These are phyloP conservation scores for Halichoerus grypus DNA, from an alignment of 2,113 vertebrate genomes.

Conservation along the genomic window DNA sequence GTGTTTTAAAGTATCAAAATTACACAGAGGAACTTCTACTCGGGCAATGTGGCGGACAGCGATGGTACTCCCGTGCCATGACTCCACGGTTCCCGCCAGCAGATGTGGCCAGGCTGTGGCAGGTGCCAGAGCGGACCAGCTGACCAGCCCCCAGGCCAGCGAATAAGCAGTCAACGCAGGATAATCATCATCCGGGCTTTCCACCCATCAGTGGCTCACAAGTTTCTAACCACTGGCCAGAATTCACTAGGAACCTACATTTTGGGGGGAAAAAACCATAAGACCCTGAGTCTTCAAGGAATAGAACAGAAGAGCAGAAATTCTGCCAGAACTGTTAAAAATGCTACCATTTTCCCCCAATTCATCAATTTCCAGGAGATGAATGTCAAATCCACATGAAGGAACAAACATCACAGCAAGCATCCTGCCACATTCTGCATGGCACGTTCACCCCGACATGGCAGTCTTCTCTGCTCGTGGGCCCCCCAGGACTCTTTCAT, in stretches of 20 bases:
- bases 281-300: neutral
- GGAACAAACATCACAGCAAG: conserved; percentile 25
- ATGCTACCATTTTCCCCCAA: neutral
- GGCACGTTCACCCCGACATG: neutral
- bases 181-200: neutral
- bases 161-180: neutral
- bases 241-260: neutral
- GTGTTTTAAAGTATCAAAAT: neutral
- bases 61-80: neutral
- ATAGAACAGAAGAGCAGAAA: neutral
- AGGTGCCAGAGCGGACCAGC: neutral
- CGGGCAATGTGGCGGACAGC: neutral
- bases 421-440: neutral
- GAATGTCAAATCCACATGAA: neutral
- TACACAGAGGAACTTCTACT: neutral
- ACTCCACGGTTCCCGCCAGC: neutral
- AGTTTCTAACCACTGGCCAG: neutral
- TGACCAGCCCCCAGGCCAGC: neutral
- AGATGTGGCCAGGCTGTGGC: neutral
- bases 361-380: conserved; percentile 14
- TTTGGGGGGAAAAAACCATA: neutral
- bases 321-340: neutral
- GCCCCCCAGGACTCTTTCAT: neutral
- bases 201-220: neutral
- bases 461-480: neutral